These are phyloP conservation scores for Solenopsis fugax DNA, from an alignment of 1,140 invertebrate genomes.

Conservation along the genomic window DNA sequence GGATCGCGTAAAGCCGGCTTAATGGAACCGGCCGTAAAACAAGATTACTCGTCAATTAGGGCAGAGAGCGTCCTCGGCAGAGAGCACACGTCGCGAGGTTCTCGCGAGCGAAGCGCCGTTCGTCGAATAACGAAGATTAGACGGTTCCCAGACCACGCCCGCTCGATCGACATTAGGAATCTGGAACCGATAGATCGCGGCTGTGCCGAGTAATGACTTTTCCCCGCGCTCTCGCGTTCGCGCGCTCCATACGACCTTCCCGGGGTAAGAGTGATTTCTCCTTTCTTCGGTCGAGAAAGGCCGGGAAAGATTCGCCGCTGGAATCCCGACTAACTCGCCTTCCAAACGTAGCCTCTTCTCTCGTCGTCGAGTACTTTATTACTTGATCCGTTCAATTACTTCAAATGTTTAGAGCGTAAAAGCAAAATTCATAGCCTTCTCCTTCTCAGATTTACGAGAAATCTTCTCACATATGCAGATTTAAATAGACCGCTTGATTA, in stretches of 20 bases:
- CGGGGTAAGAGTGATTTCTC: constrained; percentile 73
- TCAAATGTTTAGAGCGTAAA: neutral
- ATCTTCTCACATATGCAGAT: neutral
- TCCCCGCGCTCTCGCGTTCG: neutral
- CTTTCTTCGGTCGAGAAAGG: constrained; percentile 69
- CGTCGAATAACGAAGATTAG: constrained; percentile 9
- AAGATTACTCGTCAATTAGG: constrained; percentile 46
- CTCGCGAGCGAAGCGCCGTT: neutral
- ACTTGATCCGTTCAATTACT: neutral
- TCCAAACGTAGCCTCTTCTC: constrained; percentile 34
- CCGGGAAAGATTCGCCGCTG: constrained; percentile 54
- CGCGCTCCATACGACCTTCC: constrained; percentile 26
- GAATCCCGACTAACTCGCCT: constrained; percentile 62
- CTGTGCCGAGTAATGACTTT: constrained; percentile 40
- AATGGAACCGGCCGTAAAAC: constrained; percentile 44
- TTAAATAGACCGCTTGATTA: neutral
- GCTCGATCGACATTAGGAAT: constrained; percentile 30
- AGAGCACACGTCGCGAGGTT: neutral
- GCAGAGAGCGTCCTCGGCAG: neutral
- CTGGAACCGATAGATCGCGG: constrained; percentile 12
- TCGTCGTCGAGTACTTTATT: constrained; percentile 14
- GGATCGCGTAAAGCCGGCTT: constrained; percentile 29
- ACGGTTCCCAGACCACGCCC: neutral
- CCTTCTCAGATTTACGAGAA: neutral
- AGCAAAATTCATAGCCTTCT: neutral